Percentiles rank a stretch among this genome's conserved stretches.
These are phyloP conservation scores for Hemaris fuciformis DNA, from an alignment of 2,888 invertebrate genomes.

Conservation along the genomic window DNA sequence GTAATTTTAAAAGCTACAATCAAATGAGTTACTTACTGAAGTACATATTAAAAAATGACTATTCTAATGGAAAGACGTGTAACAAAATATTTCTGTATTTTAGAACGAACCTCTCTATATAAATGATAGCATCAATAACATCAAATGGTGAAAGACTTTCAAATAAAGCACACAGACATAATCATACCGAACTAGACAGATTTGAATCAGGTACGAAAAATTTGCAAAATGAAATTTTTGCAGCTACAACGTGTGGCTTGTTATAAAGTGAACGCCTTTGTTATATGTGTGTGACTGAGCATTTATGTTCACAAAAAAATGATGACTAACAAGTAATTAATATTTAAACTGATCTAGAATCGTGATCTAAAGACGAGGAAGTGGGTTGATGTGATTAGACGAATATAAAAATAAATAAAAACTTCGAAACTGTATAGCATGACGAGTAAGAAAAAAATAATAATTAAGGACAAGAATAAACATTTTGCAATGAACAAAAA, in stretches of 20 bases:
- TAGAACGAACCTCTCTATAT: not conserved
- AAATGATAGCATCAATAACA: constrained; percentile 3
- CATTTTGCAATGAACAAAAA: not conserved
- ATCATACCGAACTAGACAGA: not conserved
- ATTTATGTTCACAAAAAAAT: not conserved
- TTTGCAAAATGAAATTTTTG: constrained; percentile 2
- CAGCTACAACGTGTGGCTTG: not conserved
- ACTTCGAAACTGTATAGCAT: no score
- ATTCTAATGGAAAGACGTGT: no score
- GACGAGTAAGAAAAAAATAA: no score
- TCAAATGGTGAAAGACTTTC: constrained; percentile 6
- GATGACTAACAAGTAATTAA: not conserved
- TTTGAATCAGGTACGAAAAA: constrained; percentile 3
- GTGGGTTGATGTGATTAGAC: no score
- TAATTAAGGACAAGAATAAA: not conserved
- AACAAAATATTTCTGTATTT: not conserved
- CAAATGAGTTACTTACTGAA: no score
- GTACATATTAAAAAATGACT: no score
- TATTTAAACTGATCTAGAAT: not conserved
- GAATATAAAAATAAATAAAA: not conserved
- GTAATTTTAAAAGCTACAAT: no score
- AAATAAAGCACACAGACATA: not conserved
- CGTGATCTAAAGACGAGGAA: no score
- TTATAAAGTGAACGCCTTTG: not conserved
- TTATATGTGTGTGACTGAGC: not conserved